Base-by-base conservation (phyloP, 2,113 vertebrate species). In the Sylvietta virens region DNA sequence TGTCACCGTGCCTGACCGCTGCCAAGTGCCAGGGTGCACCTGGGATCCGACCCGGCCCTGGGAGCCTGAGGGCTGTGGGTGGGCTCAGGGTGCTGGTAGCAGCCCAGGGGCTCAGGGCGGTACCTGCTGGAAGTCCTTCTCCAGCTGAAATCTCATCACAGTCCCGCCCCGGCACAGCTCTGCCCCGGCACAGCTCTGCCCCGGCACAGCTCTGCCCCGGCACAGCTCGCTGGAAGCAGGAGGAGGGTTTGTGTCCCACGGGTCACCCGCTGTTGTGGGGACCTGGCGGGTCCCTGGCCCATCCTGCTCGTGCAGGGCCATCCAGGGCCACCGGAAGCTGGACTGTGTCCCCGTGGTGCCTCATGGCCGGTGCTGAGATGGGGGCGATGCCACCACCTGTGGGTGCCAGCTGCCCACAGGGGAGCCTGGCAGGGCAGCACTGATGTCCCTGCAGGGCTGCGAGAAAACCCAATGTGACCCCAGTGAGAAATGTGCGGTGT, bases 161-260 rank as follows among this genome's bases (percentile, higher is more conserved):
- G 77, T 22, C 45, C 58, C 1, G 3, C 24, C 66, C 42, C 0
- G 3, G 40, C 48, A 35, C 4, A 6, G 51, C 22, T 58, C 39
- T 3, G 13, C 50, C 69, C 50, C 0, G 3, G 40, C 48, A 35
- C 4, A 6, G 51, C 22, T 58, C 39, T 3, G 13, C 50, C 69
- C 50, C 0, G 3, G 40, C 48, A 35, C 4, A 6, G 51, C 22
- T 58, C 39, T 3, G 13, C 50, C 69, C 50, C 0, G 0, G 48
- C 47, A 53, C 2, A 50, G 50, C 88, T 79, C 6, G 0, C 67
- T 61, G 54, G 16, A 20, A 37, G 74, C 67, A 61, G 53, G 31
- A 66, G 74, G 4, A 48, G 47, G 40, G 35, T 61, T 67, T 33
- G 27, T 54, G 39, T 57, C 56, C 66, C 64, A 6, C 0, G 3